These are phyloP conservation scores for Tyrophagus putrescentiae DNA, from an alignment of 1,140 invertebrate species.

Conservation along the genomic window DNA sequence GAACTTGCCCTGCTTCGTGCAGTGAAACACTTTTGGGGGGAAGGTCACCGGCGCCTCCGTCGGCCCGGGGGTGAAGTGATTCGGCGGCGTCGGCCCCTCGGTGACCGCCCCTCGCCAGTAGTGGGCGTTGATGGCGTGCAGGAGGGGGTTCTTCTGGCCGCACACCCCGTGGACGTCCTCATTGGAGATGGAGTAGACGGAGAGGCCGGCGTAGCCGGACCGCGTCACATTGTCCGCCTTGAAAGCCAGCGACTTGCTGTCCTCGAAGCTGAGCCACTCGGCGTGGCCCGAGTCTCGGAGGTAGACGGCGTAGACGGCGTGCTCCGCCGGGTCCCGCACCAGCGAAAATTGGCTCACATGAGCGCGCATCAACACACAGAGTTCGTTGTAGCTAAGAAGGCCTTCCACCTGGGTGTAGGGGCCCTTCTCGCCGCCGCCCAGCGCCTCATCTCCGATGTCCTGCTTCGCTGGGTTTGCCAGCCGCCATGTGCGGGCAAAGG, in stretches of 20 bases:
- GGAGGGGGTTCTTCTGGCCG: conserved; percentile 8
- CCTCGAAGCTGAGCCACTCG: conserved; percentile 8
- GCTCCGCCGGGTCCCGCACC: neutral
- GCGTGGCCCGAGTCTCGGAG: neutral
- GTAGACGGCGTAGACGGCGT: neutral
- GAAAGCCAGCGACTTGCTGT: neutral
- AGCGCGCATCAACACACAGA: neutral
- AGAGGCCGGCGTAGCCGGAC: neutral
- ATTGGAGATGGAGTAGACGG: conserved; percentile 8
- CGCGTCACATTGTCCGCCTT: neutral
- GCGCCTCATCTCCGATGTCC: neutral
- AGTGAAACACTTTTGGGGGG: neutral
- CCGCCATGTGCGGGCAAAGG: conserved; percentile 3
- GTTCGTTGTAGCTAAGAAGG: conserved; percentile 7
- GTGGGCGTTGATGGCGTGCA: neutral
- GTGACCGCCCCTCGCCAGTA: neutral
- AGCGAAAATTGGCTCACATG: neutral
- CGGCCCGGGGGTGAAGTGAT: neutral
- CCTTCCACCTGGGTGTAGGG: neutral
- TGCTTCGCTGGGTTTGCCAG: neutral
- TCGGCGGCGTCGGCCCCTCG: neutral
- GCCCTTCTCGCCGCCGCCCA: neutral
- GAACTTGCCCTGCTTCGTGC: neutral
- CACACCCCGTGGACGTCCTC: conserved; percentile 4
- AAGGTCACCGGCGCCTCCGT: neutral